Percentiles rank a stretch among this genome's conserved stretches.
phyloP scores from a whole-genome alignment of 2,888 invertebrate species.

The Sinohyriopsis cumingii region DNA sequence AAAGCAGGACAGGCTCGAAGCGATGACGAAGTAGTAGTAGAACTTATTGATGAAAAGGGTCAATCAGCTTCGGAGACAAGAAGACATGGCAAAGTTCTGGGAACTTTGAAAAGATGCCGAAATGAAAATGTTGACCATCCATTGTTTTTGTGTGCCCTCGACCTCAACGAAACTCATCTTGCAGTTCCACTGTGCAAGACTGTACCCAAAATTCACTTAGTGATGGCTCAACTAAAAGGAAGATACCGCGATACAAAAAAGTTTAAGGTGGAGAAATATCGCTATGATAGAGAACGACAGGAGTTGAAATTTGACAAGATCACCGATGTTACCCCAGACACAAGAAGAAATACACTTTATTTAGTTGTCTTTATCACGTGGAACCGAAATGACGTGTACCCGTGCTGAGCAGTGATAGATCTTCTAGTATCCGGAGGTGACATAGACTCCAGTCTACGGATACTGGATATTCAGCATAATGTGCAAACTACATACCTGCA shows the following conservation, averaged over 20 bases:
- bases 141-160: constrained; percentile 22
- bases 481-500: constrained; percentile 19
- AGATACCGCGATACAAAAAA: constrained; percentile 1
- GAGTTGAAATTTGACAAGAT: constrained; percentile 7
- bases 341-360: constrained; percentile 14
- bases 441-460: constrained; percentile 11
- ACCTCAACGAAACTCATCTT: constrained; percentile 34
- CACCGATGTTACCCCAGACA: constrained; percentile 11
- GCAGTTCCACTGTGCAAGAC: constrained; percentile 40
- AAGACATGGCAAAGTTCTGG: constrained; percentile 17
- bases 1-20: constrained; percentile 42
- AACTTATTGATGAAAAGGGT: constrained; percentile 21
- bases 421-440: constrained; percentile 5
- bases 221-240: constrained; percentile 9
- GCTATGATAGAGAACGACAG: constrained; percentile 18
- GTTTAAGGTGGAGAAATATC: constrained; percentile 27
- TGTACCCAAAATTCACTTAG: constrained; percentile 30
- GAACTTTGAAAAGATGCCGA: constrained; percentile 18
- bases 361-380: constrained; percentile 22
- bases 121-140: constrained; percentile 31
- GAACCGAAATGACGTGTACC: constrained; percentile 15
- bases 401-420: constrained; percentile 21
- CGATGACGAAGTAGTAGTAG: constrained; percentile 45
- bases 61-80: constrained; percentile 13
- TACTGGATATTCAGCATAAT: constrained; percentile 23